Base-by-base conservation (phyloP, 2,113 vertebrate species). In the Cyrtonyx montezumae region DNA sequence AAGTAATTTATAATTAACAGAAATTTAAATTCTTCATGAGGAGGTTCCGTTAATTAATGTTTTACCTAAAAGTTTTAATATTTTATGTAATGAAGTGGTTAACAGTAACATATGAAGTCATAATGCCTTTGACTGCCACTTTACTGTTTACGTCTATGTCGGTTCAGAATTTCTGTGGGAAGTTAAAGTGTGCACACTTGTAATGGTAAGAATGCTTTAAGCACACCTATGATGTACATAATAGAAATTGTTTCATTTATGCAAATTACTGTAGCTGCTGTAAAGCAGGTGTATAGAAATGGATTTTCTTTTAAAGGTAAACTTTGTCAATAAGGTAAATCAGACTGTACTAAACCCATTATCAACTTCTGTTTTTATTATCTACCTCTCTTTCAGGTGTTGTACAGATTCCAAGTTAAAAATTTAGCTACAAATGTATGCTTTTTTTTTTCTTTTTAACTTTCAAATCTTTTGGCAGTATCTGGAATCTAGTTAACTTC, bases 131-230 rank as follows among this genome's bases (percentile, higher is more conserved):
- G 23, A 79, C 40, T 48, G 76, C 55, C 74, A 45, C 25, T 79
- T 91, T 51, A 40, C 14, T 34, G 42, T 86, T 80, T 63, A 66
- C 63, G 26, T 84, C 79, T 80, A 79, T 87, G 63, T 94, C 84
- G 83, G 66, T 91, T 90, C 85, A 96, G 90, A 70, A 91, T 87
- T 90, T 91, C 79, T 83, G 87, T 84, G 91, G 63, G 89, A 95
- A 93, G 74, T 37, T 13, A 55, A 53, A 68, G 84, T 62, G 68
- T 89, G 42, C 59, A 87, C 88, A 74, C 79, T 28, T 91, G 18
- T 69, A 85, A 68, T 75, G 70, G 59, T 78, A 84, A 48, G 91
- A 36, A 83, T 81, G 73, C n/a, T 30, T 84, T 84, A 58, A 53
- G 69, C 32, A 18, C 34, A 69, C 75, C 66, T 67, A 34, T 65